These are phyloP conservation scores for Schizopygopsis pylzovi DNA, from an alignment of 2,797 vertebrate genomes.

Conservation along the genomic window DNA sequence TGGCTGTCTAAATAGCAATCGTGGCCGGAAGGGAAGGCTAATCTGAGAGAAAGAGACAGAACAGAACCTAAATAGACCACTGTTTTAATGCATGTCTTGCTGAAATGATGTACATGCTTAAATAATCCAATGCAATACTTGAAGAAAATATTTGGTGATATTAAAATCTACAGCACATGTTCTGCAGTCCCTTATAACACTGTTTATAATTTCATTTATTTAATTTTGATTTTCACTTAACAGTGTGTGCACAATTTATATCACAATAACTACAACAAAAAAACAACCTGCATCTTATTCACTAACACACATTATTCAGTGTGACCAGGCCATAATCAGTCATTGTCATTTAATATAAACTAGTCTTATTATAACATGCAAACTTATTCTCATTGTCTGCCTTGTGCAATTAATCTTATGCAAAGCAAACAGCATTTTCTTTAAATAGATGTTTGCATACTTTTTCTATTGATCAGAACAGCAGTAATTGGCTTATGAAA, in stretches of 20 bases:
- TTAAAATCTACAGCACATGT: not conserved
- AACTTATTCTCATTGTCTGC: not conserved
- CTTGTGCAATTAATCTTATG: not conserved
- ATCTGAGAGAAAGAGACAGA: conserved; percentile 31
- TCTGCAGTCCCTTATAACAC: not conserved
- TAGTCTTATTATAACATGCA: not conserved
- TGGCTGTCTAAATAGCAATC: conserved; percentile 83
- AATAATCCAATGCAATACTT: not conserved
- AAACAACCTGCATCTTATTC: no score
- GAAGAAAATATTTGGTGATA: not conserved
- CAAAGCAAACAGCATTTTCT: not conserved
- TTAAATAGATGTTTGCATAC: not conserved
- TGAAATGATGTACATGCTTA: not conserved
- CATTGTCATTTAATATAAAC: not conserved
- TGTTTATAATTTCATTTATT: not conserved
- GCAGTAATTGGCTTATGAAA: not conserved
- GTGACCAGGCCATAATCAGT: not conserved
- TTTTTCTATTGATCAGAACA: not conserved
- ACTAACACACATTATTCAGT: no score
- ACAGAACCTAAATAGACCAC: not conserved
- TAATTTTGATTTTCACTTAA: not conserved
- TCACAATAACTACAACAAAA: not conserved
- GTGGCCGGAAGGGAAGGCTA: conserved; percentile 77
- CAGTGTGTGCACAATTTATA: not conserved
- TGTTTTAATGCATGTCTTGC: not conserved